Conservation (phyloP, 2,797 vertebrate species). For the Trachurus trachurus region DNA sequence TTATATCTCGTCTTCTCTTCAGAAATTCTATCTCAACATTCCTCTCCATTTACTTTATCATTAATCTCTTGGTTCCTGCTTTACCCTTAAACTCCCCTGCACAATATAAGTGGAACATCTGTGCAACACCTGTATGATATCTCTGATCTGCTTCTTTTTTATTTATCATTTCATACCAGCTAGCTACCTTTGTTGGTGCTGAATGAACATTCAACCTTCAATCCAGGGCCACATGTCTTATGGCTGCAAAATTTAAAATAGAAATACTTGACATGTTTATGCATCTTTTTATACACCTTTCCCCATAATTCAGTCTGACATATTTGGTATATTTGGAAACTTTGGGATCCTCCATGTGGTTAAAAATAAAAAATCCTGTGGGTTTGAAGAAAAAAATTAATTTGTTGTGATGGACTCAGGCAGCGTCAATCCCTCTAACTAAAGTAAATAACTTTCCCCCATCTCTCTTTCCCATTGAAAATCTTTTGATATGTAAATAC, state of each 20-base stretch:
- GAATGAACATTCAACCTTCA: background rate
- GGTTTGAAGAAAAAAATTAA: constrained; percentile 14
- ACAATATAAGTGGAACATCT: background rate
- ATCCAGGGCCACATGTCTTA: background rate
- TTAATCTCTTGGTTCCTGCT: background rate
- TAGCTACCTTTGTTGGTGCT: background rate
- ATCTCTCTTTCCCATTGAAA: background rate
- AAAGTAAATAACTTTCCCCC: background rate
- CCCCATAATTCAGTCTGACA: constrained; percentile 50
- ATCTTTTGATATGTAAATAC: constrained; percentile 28
- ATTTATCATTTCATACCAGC: background rate
- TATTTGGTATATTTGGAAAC: constrained; percentile 44
- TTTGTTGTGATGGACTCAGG: background rate
- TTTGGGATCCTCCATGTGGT: constrained; percentile 28
- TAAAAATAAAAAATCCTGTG: constrained; percentile 34
- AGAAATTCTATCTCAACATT: background rate
- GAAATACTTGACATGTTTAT: constrained; percentile 34
- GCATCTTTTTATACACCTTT: constrained; percentile 35
- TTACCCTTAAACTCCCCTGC: background rate
- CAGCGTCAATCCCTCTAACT: constrained; percentile 1
- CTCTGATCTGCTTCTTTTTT: background rate
- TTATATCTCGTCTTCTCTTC: background rate
- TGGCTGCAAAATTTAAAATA: constrained; percentile 13
- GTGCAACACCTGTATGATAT: background rate
- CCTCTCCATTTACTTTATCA: background rate